These are phyloP conservation scores for Coluber constrictor DNA, from an alignment of 2,797 vertebrate genomes.

Conservation along the genomic window DNA sequence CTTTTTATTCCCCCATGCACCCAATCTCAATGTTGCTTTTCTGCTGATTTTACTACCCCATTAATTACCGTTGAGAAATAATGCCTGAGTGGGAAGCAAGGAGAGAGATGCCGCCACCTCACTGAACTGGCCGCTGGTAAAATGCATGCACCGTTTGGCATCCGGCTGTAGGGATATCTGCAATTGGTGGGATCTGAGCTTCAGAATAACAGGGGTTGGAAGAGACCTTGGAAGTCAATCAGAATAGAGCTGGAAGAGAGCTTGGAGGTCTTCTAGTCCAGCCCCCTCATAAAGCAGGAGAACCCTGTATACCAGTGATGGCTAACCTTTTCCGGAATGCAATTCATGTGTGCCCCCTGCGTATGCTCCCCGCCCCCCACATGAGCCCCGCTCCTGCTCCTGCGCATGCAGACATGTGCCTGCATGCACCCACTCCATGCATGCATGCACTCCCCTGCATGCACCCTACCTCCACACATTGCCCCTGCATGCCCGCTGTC, in stretches of 20 bases:
- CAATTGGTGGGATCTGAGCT: neutral
- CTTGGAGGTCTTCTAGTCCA: neutral
- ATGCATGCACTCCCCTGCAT: too few species aligned
- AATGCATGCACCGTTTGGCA: neutral
- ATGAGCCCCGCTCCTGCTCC: too few species aligned
- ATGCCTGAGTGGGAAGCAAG: neutral
- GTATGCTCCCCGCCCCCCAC: too few species aligned
- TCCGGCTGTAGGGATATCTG: neutral
- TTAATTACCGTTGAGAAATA: conserved; percentile 56
- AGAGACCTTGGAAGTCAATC: neutral
- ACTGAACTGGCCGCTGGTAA: conserved; percentile 50
- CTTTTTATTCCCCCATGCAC: conserved; percentile 62
- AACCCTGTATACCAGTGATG: too few species aligned
- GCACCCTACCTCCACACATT: too few species aligned
- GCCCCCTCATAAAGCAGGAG: neutral
- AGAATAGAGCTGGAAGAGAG: too few species aligned
- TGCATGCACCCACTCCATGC: too few species aligned
- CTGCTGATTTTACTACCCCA: conserved; percentile 72
- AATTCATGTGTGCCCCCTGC: too few species aligned
- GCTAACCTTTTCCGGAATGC: too few species aligned
- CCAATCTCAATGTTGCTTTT: conserved; percentile 44
- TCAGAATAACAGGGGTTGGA: neutral
- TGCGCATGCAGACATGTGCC: too few species aligned
- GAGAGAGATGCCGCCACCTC: neutral
- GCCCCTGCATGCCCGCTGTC: too few species aligned